These are phyloP conservation scores for Eugnorisma glareosa DNA, from an alignment of 2,888 invertebrate species.

Conservation along the genomic window DNA sequence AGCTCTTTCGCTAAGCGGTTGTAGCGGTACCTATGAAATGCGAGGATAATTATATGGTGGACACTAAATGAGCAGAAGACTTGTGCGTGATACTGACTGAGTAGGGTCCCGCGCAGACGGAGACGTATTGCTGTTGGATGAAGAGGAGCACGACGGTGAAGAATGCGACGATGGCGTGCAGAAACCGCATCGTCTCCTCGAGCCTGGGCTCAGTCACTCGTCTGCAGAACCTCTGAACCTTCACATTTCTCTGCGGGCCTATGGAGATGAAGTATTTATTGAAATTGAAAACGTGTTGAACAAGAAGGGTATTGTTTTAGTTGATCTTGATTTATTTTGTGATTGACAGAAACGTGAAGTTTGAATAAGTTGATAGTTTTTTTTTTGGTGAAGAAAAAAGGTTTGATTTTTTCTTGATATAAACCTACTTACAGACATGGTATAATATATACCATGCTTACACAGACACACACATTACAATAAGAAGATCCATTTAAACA, in stretches of 20 bases:
- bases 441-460: background rate
- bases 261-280: conserved; percentile 5
- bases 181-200: conserved; percentile 62
- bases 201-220: conserved; percentile 6
- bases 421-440: conserved; percentile 1
- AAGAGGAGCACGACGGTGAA: conserved; percentile 72
- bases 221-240: background rate
- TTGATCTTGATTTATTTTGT: conserved; percentile 27
- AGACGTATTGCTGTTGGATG: conserved; percentile 64
- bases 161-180: conserved; percentile 73
- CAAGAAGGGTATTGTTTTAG: background rate
- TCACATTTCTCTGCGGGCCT: conserved; percentile 38
- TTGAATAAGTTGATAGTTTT: background rate
- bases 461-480: background rate
- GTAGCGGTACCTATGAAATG: conserved; percentile 44
- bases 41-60: conserved; percentile 31
- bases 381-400: conserved; percentile 19
- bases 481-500: background rate
- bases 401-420: background rate
- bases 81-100: conserved; percentile 61
- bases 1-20: conserved; percentile 44
- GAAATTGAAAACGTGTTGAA: background rate
- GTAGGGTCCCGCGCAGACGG: conserved; percentile 60
- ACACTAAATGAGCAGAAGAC: background rate
- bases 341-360: conserved; percentile 25